Base-by-base conservation (phyloP, 2,888 invertebrate species). In the Perithous albicinctus region DNA sequence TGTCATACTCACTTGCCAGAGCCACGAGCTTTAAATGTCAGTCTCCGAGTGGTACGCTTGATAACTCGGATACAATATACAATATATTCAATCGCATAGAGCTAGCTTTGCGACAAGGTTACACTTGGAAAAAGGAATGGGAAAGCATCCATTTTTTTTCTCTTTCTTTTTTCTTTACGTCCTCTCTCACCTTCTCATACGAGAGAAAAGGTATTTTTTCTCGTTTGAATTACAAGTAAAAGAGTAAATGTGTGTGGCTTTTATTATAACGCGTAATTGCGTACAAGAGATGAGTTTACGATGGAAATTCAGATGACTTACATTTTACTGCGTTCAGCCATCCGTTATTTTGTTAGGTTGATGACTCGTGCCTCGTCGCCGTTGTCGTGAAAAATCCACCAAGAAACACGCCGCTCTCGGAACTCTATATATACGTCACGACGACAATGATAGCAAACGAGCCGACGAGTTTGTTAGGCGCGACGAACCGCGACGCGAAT, bases 261-360 rank as follows among this genome's bases (percentile, higher is more conserved):
- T n/a, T n/a, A n/a, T n/a, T n/a, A n/a, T n/a, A n/a, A n/a, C n/a
- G n/a, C n/a, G n/a, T n/a, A n/a, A n/a, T n/a, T n/a, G n/a, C n/a
- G n/a, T n/a, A n/a, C n/a, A n/a, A 64, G 18, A 59, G 23, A 46
- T 61, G 46, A n/a, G n/a, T n/a, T n/a, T 35, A 43, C 15, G n/a
- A 2, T n/a, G 10, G 2, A n/a, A n/a, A 41, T n/a, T 15, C 6
- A 48, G 48, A 20, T 23, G 43, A 88, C 90, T 90, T 64, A 90
- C 90, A 90, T 90, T 88, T 90, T 90, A 77, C 86, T 85, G 77
- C 85, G 88, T 69, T 90, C 89, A 73, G 90, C 88, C 90, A 90
- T 90, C 82, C 79, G 85, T 79, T 38, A 43, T n/a, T 15, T 43
- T 3, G 41, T 15, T 43, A 43, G 43, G 54, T 51, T 69, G 15